Percentiles rank a stretch among this genome's conserved stretches.
Conservation (phyloP, 2,888 invertebrate genomes). For the Vanessa cardui region DNA sequence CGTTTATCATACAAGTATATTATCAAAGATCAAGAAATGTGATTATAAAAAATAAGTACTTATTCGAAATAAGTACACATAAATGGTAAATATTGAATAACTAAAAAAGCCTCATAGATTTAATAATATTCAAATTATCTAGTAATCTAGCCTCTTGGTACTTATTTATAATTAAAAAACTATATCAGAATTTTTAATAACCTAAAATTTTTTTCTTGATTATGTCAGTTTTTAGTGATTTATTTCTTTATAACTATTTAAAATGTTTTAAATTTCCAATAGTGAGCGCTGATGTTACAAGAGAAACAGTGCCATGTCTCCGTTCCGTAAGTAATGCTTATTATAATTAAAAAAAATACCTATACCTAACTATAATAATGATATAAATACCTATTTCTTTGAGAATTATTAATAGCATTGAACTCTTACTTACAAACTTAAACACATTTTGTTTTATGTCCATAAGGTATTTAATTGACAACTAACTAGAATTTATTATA, state of each 20-base stretch:
- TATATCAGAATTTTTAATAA: constrained; percentile 46
- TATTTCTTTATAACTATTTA: constrained; percentile 49
- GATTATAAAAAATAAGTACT: not conserved
- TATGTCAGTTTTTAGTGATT: constrained; percentile 71
- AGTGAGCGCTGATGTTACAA: constrained; percentile 58
- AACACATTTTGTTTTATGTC: too few species aligned
- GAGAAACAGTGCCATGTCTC: constrained; percentile 60
- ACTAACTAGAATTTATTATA: not conserved
- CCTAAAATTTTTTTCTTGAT: constrained; percentile 60
- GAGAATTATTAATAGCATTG: too few species aligned
- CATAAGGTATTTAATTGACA: too few species aligned
- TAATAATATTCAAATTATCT: constrained; percentile 55
- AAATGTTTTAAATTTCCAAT: constrained; percentile 49
- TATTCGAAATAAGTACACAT: not conserved
- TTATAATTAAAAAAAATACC: too few species aligned
- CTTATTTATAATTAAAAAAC: constrained; percentile 48
- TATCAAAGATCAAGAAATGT: not conserved
- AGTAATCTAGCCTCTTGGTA: constrained; percentile 59
- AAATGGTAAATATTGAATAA: constrained; percentile 1
- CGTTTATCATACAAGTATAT: constrained; percentile 1
- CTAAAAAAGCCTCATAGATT: constrained; percentile 59
- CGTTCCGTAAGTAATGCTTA: constrained; percentile 56
- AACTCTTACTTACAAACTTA: too few species aligned
- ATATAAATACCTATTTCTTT: too few species aligned
- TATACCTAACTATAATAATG: too few species aligned